Evolutionary conservation across 2,113 vertebrate genomes (phyloP).

Genomic region (Lontra canadensis): DNA sequence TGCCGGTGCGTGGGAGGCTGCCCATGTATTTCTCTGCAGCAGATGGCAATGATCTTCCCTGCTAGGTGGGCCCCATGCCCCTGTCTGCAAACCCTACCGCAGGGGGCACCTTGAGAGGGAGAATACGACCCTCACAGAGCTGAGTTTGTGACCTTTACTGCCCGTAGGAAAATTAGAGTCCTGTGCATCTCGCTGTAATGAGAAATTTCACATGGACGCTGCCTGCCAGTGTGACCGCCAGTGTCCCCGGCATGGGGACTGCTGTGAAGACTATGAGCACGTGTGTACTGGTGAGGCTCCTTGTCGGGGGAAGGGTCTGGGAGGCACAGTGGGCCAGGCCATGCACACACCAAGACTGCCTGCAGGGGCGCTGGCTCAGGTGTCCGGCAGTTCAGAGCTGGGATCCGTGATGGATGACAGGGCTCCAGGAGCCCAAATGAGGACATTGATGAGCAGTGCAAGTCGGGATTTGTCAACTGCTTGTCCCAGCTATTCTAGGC

Average conservation of each 20-base stretch:
- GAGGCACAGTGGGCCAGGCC: background rate
- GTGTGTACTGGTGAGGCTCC: conserved; percentile 67
- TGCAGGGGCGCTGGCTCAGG: background rate
- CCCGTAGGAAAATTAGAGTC: conserved; percentile 80
- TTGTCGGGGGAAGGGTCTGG: background rate
- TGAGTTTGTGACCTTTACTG: background rate
- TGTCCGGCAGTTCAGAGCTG: background rate
- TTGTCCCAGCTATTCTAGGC: background rate
- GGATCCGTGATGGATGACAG: background rate
- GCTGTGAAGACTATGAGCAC: conserved; percentile 81
- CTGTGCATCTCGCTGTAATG: conserved; percentile 80
- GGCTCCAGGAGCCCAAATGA: background rate
- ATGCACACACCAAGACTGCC: background rate
- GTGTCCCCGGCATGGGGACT: conserved; percentile 81
- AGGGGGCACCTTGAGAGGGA: background rate
- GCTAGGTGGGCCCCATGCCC: background rate
- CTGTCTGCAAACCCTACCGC: background rate
- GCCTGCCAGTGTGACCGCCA: conserved; percentile 84
- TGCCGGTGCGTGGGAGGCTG: background rate
- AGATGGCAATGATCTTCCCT: background rate
- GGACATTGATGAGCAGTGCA: background rate
- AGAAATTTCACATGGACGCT: conserved; percentile 74
- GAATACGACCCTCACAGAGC: rapidly evolving
- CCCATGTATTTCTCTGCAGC: background rate
- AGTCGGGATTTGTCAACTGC: background rate